Conservation (phyloP, 2,888 invertebrate species). For the Lomographa bimaculata region DNA sequence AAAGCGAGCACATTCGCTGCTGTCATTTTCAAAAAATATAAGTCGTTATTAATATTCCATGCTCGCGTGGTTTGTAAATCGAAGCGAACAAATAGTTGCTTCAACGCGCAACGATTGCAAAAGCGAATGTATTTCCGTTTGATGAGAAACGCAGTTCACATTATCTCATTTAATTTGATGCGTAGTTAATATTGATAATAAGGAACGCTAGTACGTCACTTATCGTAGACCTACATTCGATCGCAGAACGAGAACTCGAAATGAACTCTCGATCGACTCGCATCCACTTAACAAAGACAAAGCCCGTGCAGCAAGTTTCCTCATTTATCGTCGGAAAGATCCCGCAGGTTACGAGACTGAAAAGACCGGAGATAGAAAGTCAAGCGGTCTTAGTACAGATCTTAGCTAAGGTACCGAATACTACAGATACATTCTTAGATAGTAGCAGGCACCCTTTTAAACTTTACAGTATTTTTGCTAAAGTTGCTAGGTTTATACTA, state of each 20-base stretch:
- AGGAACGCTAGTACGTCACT: constrained; percentile 15
- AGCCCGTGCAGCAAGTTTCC: constrained; percentile 60
- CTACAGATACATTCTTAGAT: no score
- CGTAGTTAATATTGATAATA: constrained; percentile 22
- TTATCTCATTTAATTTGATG: constrained; percentile 17
- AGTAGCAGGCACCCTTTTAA: constrained; percentile 34
- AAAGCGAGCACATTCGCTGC: constrained; percentile 33
- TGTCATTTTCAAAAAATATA: constrained; percentile 40
- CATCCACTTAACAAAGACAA: constrained; percentile 58
- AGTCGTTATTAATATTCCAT: constrained; percentile 27
- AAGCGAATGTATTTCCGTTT: no score
- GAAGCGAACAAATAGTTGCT: not conserved
- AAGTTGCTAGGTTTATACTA: constrained; percentile 14
- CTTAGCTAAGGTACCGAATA: constrained; percentile 41
- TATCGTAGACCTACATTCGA: constrained; percentile 34
- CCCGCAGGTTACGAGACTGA: constrained; percentile 57
- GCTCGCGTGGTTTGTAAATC: constrained; percentile 1
- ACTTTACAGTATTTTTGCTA: constrained; percentile 20
- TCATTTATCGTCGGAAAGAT: constrained; percentile 64
- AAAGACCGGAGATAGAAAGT: constrained; percentile 70
- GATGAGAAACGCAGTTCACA: no score
- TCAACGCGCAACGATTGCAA: no score
- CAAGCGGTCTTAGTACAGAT: constrained; percentile 62
- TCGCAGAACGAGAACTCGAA: constrained; percentile 33
- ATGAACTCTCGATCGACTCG: constrained; percentile 46